Evolutionary conservation across 1,140 invertebrate genomes (phyloP).

Genomic region (Triops cancriformis): DNA sequence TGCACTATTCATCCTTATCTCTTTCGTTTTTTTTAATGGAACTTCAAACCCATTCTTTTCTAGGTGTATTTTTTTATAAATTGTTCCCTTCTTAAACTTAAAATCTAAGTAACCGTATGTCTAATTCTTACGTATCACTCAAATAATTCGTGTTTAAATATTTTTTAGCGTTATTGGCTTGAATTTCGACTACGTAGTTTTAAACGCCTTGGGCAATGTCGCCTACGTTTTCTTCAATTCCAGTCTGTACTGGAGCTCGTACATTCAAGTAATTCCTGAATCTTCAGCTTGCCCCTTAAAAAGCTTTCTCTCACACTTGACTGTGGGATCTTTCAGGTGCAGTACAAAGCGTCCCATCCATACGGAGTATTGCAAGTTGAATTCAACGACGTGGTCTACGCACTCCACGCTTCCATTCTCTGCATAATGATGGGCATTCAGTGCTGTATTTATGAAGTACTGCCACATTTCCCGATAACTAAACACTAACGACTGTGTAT

Average conservation of each 20-base stretch:
- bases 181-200: conserved; percentile 88
- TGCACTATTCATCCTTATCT: too few relatives aligned
- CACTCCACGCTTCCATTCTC: conserved; percentile 79
- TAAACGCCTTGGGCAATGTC: conserved; percentile 89
- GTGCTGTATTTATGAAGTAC: conserved; percentile 88
- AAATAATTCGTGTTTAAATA: conserved; percentile 30
- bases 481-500: conserved; percentile 18
- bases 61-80: too few relatives aligned
- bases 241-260: conserved; percentile 74
- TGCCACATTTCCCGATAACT: conserved; percentile 15
- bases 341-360: conserved; percentile 75
- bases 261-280: conserved; percentile 58
- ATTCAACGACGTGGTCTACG: conserved; percentile 93
- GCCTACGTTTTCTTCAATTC: conserved; percentile 91
- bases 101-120: too few relatives aligned
- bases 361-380: conserved; percentile 86
- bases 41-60: too few relatives aligned
- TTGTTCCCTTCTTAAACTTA: too few relatives aligned
- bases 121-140: too few relatives aligned
- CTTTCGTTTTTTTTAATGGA: too few relatives aligned
- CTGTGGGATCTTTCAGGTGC: conserved; percentile 39
- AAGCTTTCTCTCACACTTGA: conserved; percentile 25
- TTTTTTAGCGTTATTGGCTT: conserved; percentile 78
- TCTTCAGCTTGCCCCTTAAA: too few relatives aligned
- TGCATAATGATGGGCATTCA: conserved; percentile 76